Percentiles rank a stretch among this genome's conserved stretches.
Evolutionary conservation across 2,113 vertebrate genomes (phyloP).

Genomic region (Pygoscelis adeliae): DNA sequence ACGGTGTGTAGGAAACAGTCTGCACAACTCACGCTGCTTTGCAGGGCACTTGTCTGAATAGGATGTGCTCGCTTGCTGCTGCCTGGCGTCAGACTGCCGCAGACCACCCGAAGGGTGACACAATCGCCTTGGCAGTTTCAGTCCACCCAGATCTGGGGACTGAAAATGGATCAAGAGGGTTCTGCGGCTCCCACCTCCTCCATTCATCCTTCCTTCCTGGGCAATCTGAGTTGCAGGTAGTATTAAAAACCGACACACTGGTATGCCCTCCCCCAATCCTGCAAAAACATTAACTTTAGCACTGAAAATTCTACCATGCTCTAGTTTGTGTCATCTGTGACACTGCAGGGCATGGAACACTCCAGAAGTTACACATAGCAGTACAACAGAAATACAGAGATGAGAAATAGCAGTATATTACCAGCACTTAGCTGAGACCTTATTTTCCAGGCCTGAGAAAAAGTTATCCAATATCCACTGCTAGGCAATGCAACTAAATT

Average conservation of each 20-base stretch:
- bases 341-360: fast-evolving
- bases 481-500: neutral
- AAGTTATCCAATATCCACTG: neutral
- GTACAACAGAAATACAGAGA: neutral
- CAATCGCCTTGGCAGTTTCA: neutral
- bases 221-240: neutral
- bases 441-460: neutral
- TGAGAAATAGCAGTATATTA: neutral
- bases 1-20: fast-evolving
- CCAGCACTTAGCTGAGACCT: neutral
- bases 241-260: neutral
- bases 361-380: neutral
- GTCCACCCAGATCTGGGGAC: neutral
- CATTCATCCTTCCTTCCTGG: neutral
- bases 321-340: neutral
- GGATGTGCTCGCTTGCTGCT: neutral
- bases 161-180: neutral
- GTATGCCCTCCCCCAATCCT: neutral
- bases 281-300: neutral
- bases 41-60: fast-evolving
- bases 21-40: neutral
- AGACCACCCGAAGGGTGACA: neutral
- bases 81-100: neutral
- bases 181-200: neutral
- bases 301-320: neutral